Base-by-base conservation (phyloP, 2,797 vertebrate genomes). In the Typhlichthys eigenmanni region DNA sequence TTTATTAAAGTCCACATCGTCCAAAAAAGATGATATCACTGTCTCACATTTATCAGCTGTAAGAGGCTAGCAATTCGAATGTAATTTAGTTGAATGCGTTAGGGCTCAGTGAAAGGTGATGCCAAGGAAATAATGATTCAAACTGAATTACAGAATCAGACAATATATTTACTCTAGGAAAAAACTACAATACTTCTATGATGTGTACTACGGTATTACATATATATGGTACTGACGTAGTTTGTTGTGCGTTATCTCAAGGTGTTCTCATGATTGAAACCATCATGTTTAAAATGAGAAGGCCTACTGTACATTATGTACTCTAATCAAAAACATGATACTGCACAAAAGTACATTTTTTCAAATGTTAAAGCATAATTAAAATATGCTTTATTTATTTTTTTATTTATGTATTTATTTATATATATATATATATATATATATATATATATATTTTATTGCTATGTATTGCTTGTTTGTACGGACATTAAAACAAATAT, bases 1-100 rank as follows among this genome's bases (percentile, higher is more conserved):
- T 93, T 91, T 95, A 95, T 96, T 95, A 94, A 93, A 90, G 88
- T 92, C 90, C 93, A 94, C 86, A 90, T 93, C 92, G 92, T 93
- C 87, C 91, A 88, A 94, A 95, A 90, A 90, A 93, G 88, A 87
- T 81, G 86, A 91, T 91, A 91, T 83, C 84, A 78, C 84, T 79
- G 87, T 80, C 91, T 87, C 85, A 83, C 87, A 91, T 91, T 92
- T 87, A 89, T 92, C 89, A 79, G 88, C 92, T 90, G 87, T 85
- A 85, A 86, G 76, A 82, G 83, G 17, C 43, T 80, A 83, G 81
- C 75, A 82, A 88, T 84, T 84, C 83, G 80, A 85, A 74, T 87
- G 77, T 90, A 90, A 92, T 88, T 87, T 86, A 81, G 80, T 93
- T 93, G 85, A 88, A 85, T 81, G 71, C 54, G 61, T 82, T 79